Evolutionary conservation across 2,888 invertebrate genomes (phyloP).

Genomic region (Chloromyia formosa): DNA sequence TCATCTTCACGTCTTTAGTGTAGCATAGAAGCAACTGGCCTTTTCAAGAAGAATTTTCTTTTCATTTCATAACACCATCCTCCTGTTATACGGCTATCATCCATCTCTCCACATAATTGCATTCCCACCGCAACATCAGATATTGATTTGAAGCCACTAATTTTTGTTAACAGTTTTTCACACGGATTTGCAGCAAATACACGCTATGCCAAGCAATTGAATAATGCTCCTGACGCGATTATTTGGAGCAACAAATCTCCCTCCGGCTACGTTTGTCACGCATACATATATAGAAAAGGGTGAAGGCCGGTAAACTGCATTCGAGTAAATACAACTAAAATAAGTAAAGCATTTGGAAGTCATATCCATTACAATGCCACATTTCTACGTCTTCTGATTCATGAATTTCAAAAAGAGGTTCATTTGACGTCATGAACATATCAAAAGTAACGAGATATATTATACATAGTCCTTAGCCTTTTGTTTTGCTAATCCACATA

Average conservation of each 20-base stretch:
- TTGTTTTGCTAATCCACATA: background rate
- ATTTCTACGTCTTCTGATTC: slow-evolving; percentile 38
- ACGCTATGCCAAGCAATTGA: background rate
- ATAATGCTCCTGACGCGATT: slow-evolving; percentile 15
- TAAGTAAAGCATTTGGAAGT: background rate
- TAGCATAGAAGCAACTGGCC: background rate
- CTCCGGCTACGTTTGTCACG: background rate
- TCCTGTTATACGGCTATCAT: slow-evolving; percentile 22
- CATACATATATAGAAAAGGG: no score
- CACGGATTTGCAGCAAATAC: slow-evolving; percentile 3
- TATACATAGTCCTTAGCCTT: background rate
- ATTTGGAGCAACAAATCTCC: slow-evolving; percentile 29
- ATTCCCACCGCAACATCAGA: background rate
- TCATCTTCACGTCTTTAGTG: no score
- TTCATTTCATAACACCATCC: slow-evolving; percentile 35
- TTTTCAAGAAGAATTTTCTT: slow-evolving; percentile 30
- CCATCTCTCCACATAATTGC: slow-evolving; percentile 28
- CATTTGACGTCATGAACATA: slow-evolving; percentile 6
- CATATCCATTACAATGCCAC: slow-evolving; percentile 25
- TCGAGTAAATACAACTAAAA: no score
- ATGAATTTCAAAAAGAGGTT: background rate
- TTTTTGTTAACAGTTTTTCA: slow-evolving; percentile 21
- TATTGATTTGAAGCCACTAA: slow-evolving; percentile 7
- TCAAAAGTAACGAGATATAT: background rate
- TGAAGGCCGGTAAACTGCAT: no score